A percentile compares a stretch with the other conserved stretches of the same genome.
phyloP scores from a whole-genome alignment of 2,113 vertebrate genomes.

The Candoia aspera region DNA sequence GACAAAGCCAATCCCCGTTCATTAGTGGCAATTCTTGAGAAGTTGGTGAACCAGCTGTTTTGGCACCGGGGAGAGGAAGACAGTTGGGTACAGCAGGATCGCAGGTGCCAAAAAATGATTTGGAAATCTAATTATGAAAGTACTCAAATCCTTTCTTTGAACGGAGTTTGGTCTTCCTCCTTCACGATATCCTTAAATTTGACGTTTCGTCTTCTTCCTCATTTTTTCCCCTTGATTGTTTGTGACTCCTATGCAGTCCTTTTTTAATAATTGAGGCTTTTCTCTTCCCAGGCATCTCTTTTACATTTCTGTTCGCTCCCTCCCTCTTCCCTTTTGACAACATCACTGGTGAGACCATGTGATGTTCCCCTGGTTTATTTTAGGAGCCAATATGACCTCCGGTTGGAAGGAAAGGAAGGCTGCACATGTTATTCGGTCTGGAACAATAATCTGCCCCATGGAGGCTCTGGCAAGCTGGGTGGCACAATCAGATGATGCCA shows the following conservation, averaged over 20 bases:
- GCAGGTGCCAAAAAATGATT: neutral
- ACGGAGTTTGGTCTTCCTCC: neutral
- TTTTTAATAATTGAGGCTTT: neutral
- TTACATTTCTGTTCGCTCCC: neutral
- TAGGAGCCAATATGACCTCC: conserved; percentile 56
- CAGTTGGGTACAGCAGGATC: neutral
- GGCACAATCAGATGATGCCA: neutral
- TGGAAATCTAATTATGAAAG: neutral
- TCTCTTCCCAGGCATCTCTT: neutral
- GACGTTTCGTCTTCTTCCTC: neutral
- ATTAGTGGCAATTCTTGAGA: conserved; percentile 7
- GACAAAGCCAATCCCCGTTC: neutral
- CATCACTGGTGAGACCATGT: conserved; percentile 31
- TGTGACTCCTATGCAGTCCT: neutral
- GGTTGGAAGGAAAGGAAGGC: conserved; percentile 51
- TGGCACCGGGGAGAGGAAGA: neutral
- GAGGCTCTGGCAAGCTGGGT: neutral
- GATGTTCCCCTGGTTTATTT: conserved; percentile 60
- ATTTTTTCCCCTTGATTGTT: neutral
- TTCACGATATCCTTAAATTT: neutral
- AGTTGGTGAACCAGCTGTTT: neutral
- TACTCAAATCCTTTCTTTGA: neutral
- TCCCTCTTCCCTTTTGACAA: neutral
- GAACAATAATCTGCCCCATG: neutral
- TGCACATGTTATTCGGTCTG: conserved; percentile 14